Base-by-base conservation (phyloP, 2,888 invertebrate genomes). In the Cheiracanthium punctorium region DNA sequence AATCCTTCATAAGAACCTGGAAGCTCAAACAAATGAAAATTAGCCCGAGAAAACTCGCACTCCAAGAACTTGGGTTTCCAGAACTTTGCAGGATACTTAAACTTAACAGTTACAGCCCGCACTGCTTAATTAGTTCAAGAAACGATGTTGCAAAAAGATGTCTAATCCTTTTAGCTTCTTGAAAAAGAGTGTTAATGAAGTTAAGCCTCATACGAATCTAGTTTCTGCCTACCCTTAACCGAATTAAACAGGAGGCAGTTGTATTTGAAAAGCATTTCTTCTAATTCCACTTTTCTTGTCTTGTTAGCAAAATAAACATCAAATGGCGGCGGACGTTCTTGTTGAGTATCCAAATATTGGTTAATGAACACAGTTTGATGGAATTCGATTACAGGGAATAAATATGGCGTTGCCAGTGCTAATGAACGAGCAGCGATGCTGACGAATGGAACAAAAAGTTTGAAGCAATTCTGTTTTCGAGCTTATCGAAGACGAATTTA, bases 141-240 rank as follows among this genome's bases (percentile, higher is more conserved):
- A 84, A 77, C 77, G 67, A 52, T 67, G 73, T 33, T 77, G 76
- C 77, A 77, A 84, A 84, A 84, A 84, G 72, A 72, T 30, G 70
- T 24, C 52, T 76, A 84, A 76, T 76, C 82, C 82, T 77, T 77
- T 84, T 72, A 84, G 71, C 69, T 24, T 24, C 24, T 67, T 33
- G 48, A 30, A 52, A 81, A 52, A 79, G 72, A 52, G 82, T 82
- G 82, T 79, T 84, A 84, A 84, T 84, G 77, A 77, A 77, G 77
- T 84, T 84, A 84, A 52, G 33, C 64, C 65, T 43, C 67, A 37
- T 64, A 67, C 72, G 73, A 72, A 77, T 77, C 64, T 24, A 72
- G 65, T 72, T 43, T 41, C 71, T 33, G 58, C 43, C 77, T 52
- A n/a, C 82, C 24, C 30, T 67, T 77, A 84, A 84, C 72, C 67